phyloP scores from a whole-genome alignment of 2,113 vertebrate species.

The Ictalurus punctatus region DNA sequence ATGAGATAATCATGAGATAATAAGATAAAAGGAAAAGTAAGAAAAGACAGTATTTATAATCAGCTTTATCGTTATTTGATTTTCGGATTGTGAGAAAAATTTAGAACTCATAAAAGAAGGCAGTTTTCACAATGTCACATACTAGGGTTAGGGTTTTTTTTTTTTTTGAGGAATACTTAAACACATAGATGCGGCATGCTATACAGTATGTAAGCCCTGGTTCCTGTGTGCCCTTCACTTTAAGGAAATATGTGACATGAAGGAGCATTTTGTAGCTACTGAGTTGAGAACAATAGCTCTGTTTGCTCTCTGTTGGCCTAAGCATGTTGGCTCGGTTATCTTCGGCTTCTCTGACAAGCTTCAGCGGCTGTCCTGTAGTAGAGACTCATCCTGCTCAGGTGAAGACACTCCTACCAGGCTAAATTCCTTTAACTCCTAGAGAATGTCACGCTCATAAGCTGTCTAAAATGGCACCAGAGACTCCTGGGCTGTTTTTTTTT shows the following conservation, averaged over 20 bases:
- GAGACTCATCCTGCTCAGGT: not conserved
- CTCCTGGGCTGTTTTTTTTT: not conserved
- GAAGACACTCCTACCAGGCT: conserved; percentile 3
- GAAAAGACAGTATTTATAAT: not conserved
- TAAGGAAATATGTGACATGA: not conserved
- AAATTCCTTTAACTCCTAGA: not conserved
- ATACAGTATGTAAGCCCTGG: not conserved
- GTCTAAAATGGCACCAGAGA: conserved; percentile 8
- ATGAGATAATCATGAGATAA: not conserved
- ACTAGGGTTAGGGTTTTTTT: not conserved
- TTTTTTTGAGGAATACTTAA: not conserved
- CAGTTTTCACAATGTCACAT: not conserved
- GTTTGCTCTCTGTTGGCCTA: not conserved
- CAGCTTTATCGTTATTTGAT: not conserved
- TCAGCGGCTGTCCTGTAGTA: not conserved
- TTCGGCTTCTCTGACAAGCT: not conserved
- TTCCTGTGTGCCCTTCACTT: not conserved
- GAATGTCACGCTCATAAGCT: not conserved
- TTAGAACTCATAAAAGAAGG: not conserved
- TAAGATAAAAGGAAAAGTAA: not conserved
- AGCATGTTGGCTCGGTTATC: not conserved
- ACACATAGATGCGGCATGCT: not conserved
- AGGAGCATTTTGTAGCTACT: not conserved
- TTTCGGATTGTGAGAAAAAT: not conserved
- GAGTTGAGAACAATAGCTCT: not conserved